These are phyloP conservation scores for Leucosticte australis DNA, from an alignment of 2,113 vertebrate species.

Conservation along the genomic window DNA sequence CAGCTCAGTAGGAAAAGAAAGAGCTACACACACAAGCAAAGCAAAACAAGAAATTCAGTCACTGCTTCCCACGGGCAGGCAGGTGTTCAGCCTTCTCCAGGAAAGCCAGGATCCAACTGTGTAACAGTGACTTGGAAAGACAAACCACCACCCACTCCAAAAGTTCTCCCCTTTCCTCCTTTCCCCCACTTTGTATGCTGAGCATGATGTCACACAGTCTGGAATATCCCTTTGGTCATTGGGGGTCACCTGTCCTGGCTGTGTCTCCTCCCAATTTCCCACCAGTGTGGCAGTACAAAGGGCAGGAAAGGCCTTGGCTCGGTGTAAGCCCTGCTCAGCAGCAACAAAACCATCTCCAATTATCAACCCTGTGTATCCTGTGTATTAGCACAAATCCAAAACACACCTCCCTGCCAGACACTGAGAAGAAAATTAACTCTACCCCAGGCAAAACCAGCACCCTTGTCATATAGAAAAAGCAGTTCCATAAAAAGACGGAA, in stretches of 20 bases:
- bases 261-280: not conserved
- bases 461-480: not conserved
- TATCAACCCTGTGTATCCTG: not conserved
- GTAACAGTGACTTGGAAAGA: too few species aligned
- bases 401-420: not conserved
- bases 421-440: not conserved
- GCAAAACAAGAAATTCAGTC: not conserved
- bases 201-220: too few species aligned
- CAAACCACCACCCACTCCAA: not conserved
- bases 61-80: not conserved
- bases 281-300: accelerated
- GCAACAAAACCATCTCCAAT: accelerated
- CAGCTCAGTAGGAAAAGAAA: not conserved
- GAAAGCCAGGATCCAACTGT: not conserved
- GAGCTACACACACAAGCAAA: not conserved
- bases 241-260: not conserved
- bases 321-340: not conserved
- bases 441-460: not conserved
- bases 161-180: not conserved
- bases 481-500: not conserved
- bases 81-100: not conserved
- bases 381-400: not conserved
- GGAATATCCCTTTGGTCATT: not conserved
- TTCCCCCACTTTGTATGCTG: not conserved
- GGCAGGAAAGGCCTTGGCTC: not conserved